A percentile compares a stretch with the other conserved stretches of the same genome.
Evolutionary conservation across 1,140 invertebrate genomes (phyloP).

Genomic region (Holcopasites calliopsidis): DNA sequence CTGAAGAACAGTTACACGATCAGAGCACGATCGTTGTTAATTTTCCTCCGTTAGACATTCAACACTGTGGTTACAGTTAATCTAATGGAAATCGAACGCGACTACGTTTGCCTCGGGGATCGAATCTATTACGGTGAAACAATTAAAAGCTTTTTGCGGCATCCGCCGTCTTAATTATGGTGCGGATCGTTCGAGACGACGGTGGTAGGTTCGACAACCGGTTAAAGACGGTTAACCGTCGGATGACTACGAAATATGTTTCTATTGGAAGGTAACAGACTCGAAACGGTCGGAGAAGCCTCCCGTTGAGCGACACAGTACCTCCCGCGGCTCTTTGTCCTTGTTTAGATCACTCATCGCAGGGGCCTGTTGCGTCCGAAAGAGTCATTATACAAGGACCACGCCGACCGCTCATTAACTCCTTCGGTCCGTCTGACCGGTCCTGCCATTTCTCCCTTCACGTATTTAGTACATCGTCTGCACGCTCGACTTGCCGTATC

Average conservation of each 20-base stretch:
- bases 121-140: constrained; percentile 32
- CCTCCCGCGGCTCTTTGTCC: constrained; percentile 68
- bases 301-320: constrained; percentile 66
- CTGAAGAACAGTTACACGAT: too few relatives aligned
- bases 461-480: neutral
- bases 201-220: constrained; percentile 48
- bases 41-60: neutral
- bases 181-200: constrained; percentile 43
- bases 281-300: constrained; percentile 55
- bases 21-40: neutral
- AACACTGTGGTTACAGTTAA: neutral
- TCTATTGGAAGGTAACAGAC: constrained; percentile 36
- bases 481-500: neutral
- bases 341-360: constrained; percentile 63
- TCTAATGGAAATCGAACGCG: neutral
- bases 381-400: constrained; percentile 56
- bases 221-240: constrained; percentile 64
- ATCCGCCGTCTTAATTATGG: constrained; percentile 62
- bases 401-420: constrained; percentile 59
- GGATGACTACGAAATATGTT: constrained; percentile 61
- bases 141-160: constrained; percentile 63
- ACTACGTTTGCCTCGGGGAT: neutral
- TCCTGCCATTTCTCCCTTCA: neutral
- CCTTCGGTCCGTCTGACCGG: constrained; percentile 12
- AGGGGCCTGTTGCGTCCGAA: constrained; percentile 46